Evolutionary conservation across 2,888 invertebrate genomes (phyloP), one percentile per base, ranked within the genome.

Genomic region (Anthoptus insignis): DNA sequence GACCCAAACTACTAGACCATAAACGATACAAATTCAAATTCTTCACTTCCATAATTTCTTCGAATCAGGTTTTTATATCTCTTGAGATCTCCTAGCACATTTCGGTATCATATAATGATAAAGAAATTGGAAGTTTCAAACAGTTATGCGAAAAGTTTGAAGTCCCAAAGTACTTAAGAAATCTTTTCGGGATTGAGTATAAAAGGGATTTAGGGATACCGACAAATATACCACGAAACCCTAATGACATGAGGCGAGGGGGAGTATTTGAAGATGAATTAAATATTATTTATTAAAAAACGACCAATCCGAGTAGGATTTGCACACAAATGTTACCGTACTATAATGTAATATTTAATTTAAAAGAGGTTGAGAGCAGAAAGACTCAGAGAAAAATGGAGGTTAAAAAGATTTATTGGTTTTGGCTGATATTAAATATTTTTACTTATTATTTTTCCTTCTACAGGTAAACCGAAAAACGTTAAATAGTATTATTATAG

Each of bases 101-200:
- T 21, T 19, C 29, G 16, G 22, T 9, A 52, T 32, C 16, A 24
- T 54, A 37, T n/a, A 54, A 54, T 54, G 11, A 19, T n/a, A 32
- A 34, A 39, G 37, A 24, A 54, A 39, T 47, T 9, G 39, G n/a
- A 22, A 53, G 22, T 21, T 19, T 21, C 9, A 34, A 9, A 39
- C 22, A 39, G 39, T 21, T 54, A 54, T 54, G 54, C 24, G 39
- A 54, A 24, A 54, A 54, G 24, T 56, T 56, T 56, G 3, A 21
- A 27, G 39, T 13, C 16, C 13, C 37, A 27, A 19, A 24, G 22
- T 56, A 56, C 56, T 56, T 56, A 42, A 27, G 56, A 13, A 54
- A 27, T 56, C 56, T 42, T 42, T 42, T 9, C 11, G 27, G n/a
- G n/a, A 27, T 39, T 16, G 24, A 14, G 24, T 42, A 42, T 37